These are phyloP conservation scores for Pangasianodon gigas DNA, from an alignment of 2,113 vertebrate species.

Conservation along the genomic window DNA sequence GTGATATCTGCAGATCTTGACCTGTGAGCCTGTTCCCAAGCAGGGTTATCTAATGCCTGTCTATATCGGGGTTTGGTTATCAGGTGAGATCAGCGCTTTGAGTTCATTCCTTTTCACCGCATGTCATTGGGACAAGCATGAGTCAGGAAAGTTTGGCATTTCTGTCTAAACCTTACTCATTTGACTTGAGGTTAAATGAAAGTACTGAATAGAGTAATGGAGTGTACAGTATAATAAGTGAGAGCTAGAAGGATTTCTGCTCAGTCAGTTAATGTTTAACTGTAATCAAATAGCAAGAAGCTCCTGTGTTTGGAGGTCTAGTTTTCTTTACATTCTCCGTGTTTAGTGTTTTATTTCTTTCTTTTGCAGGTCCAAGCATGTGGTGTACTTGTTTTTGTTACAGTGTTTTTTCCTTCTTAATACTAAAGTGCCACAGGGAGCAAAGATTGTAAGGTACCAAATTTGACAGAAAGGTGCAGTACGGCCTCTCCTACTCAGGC, in stretches of 20 bases:
- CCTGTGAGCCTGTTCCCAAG: constrained; percentile 39
- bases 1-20: constrained; percentile 33
- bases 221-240: constrained; percentile 51
- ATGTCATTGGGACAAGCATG: neutral
- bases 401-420: neutral
- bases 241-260: constrained; percentile 67
- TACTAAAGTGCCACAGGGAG: neutral
- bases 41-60: constrained; percentile 50
- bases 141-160: constrained; percentile 38
- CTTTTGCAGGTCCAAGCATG: neutral
- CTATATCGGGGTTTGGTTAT: constrained; percentile 44
- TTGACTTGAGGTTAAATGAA: constrained; percentile 6
- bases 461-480: neutral
- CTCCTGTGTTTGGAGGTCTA: constrained; percentile 19
- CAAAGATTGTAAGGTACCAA: neutral
- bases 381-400: neutral
- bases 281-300: constrained; percentile 65
- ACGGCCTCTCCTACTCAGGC: neutral
- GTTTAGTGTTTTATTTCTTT: neutral
- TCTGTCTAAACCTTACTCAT: neutral
- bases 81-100: constrained; percentile 25
- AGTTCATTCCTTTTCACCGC: constrained; percentile 18
- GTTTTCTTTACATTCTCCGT: constrained; percentile 11
- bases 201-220: constrained; percentile 27
- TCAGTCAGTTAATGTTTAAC: constrained; percentile 74